Conservation (phyloP, 64 coral and sea anemone genomes). For the Pocillopora damicornis region DNA sequence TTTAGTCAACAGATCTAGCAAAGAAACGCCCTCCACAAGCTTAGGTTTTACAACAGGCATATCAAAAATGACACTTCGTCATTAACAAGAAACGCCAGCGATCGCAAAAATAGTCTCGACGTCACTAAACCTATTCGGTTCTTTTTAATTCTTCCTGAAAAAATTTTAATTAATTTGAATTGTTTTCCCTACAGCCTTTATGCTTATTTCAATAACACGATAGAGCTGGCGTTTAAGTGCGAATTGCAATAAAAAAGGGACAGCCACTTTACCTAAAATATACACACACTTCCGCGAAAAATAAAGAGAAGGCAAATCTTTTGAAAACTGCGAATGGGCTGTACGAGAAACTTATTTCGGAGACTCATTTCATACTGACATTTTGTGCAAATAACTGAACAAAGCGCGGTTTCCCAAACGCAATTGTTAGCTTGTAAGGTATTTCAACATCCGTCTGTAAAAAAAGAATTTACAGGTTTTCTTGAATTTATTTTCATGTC, state of each 20-base stretch:
- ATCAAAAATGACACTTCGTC: slow-evolving; percentile 18
- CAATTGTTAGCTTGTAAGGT: not conserved
- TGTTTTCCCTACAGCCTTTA: not conserved
- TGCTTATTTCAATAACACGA: not conserved
- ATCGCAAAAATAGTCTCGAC: not conserved
- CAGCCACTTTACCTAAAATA: slow-evolving; percentile 3
- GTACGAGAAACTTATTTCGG: not conserved
- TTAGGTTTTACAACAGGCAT: slow-evolving; percentile 31
- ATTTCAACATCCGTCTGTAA: not conserved
- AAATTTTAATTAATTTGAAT: slow-evolving; percentile 14
- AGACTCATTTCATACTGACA: not conserved
- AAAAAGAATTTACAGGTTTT: not conserved
- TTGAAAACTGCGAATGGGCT: not conserved
- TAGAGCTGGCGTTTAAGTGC: not conserved
- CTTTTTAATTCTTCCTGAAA: not conserved
- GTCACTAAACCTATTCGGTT: not conserved
- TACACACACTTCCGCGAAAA: not conserved
- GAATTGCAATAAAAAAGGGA: slow-evolving; percentile 4
- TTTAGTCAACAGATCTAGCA: not conserved
- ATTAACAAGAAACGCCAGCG: not conserved
- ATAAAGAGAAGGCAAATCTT: not conserved
- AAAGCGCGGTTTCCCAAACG: not conserved
- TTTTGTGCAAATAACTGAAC: slow-evolving; percentile 11
- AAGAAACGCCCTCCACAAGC: slow-evolving; percentile 4
- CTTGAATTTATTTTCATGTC: not conserved